These are phyloP conservation scores for Echiichthys vipera DNA, from an alignment of 2,797 vertebrate genomes.

Conservation along the genomic window DNA sequence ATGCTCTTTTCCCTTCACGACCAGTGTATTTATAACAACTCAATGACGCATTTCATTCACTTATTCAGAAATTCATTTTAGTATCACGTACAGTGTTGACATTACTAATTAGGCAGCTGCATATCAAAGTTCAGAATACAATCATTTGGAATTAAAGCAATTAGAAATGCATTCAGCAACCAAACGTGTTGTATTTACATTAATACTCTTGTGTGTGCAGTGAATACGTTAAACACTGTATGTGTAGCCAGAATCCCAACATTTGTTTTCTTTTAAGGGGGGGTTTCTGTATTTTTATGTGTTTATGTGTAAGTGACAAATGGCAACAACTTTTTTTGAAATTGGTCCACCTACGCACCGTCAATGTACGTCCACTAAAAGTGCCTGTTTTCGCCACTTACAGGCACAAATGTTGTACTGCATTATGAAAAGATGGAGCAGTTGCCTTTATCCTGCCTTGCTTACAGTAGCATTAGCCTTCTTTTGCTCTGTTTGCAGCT, in stretches of 20 bases:
- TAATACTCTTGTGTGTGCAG: not conserved
- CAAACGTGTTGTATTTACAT: conserved; percentile 2
- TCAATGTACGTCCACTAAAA: too few relatives aligned
- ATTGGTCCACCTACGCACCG: too few relatives aligned
- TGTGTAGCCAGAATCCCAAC: conserved; percentile 9
- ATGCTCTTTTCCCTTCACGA: conserved; percentile 44
- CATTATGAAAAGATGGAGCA: too few relatives aligned
- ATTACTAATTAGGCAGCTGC: not conserved
- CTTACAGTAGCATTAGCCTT: too few relatives aligned
- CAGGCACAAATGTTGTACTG: too few relatives aligned
- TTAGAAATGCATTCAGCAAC: conserved; percentile 5
- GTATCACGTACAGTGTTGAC: not conserved
- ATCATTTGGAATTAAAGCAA: conserved; percentile 10
- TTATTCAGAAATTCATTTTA: conserved; percentile 19
- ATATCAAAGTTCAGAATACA: conserved; percentile 10
- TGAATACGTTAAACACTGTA: not conserved
- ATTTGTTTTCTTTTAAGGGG: conserved; percentile 44
- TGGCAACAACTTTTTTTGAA: too few relatives aligned
- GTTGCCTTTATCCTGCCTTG: too few relatives aligned
- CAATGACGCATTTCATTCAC: conserved; percentile 38
- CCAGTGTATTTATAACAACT: conserved; percentile 35
- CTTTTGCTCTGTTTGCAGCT: too few relatives aligned
- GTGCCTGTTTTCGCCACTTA: too few relatives aligned
- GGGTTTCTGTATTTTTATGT: too few relatives aligned
- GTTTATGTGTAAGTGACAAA: too few relatives aligned